These are phyloP conservation scores for Euphydryas editha DNA, from an alignment of 2,888 invertebrate genomes.

Conservation along the genomic window DNA sequence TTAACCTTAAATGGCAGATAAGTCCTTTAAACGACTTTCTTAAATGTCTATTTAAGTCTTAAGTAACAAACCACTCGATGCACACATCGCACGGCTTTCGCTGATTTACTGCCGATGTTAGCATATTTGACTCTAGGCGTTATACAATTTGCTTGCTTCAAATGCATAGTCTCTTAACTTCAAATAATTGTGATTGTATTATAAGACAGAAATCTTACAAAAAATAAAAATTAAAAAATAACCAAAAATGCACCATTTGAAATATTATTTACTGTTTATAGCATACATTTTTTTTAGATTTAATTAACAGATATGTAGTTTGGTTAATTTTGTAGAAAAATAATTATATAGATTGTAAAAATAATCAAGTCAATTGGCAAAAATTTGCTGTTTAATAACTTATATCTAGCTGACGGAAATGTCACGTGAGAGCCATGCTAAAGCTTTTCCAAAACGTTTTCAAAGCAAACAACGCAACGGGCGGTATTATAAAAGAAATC, in stretches of 20 bases:
- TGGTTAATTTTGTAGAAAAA: no score
- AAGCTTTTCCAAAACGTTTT: constrained; percentile 33
- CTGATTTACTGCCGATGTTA: constrained; percentile 34
- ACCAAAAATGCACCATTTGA: no score
- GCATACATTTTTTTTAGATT: no score
- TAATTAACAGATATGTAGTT: no score
- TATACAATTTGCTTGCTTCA: constrained; percentile 25
- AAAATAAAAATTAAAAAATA: no score
- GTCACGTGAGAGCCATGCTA: constrained; percentile 29
- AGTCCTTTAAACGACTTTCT: constrained; percentile 43
- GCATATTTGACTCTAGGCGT: constrained; percentile 29
- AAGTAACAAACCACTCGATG: constrained; percentile 39
- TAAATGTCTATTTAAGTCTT: constrained; percentile 43
- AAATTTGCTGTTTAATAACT: no score
- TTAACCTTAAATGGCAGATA: constrained; percentile 36
- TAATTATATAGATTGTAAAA: no score
- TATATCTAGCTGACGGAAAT: constrained; percentile 12
- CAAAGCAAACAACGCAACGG: constrained; percentile 36
- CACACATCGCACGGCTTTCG: constrained; percentile 36
- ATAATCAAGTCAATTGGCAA: no score
- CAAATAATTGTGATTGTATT: not conserved
- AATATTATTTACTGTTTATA: no score
- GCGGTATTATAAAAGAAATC: constrained; percentile 42
- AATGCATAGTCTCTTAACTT: constrained; percentile 7
- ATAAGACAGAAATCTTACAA: no score